Evolutionary conservation across 2,888 invertebrate species (phyloP), one percentile per base, ranked within the genome.

Genomic region (Eumerus sabulonum): DNA sequence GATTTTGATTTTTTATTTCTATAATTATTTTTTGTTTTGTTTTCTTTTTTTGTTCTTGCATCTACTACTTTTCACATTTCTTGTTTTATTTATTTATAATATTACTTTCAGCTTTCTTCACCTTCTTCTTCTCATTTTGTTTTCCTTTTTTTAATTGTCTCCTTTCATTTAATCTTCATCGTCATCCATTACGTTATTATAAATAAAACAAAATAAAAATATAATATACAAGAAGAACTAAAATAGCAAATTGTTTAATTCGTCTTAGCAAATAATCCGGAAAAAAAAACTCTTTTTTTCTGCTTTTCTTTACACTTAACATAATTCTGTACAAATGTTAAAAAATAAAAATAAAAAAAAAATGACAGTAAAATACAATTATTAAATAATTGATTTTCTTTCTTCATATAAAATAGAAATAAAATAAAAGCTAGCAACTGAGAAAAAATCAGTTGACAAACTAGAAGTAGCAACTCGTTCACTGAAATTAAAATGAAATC

Each of bases 1-100:
- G 66, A 81, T 81, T 81, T 81, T 71, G 67, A 76, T 81, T 81
- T 76, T 76, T 76, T 81, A 76, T 74, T 81, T 81, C 76, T 81
- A 71, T 76, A 76, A 81, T 74, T 79, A 79, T 79, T 74, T 27
- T 27, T 7, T 27, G 2, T 27, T 74, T 79, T 72, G 72, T 73
- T 79, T 48, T 74, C n/a, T n/a, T 27, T 27, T 27, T 74, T 79
- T 72, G 72, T 73, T 79, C 53, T 74, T 70, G 64, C 71, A 67
- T 79, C 74, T 74, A 74, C 81, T 81, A 81, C 40, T 56, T 73
- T 81, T 81, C 81, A 81, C 81, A 76, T 81, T 81, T 56, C 70
- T 71, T 76, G 66, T 81, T 71, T 57, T 76, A 62, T 76, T 71
- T 76, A 70, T 81, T 71, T 57, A 62, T 71, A 66, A 62, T 79